Base-by-base conservation (phyloP, 2,113 vertebrate genomes). In the Myanophis thanlyinensis region DNA sequence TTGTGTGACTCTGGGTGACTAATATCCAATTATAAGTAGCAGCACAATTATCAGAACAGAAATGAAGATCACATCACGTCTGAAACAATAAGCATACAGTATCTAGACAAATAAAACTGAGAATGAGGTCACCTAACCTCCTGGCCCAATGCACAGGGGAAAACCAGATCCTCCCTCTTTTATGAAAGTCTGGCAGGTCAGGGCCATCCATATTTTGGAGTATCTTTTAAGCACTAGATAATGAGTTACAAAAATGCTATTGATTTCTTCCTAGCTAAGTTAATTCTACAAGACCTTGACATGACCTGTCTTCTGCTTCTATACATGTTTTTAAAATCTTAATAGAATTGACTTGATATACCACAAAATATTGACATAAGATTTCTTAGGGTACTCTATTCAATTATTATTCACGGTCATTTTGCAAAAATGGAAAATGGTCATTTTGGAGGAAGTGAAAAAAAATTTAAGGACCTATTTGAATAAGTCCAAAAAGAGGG, bases 171-270 rank as follows among this genome's bases (percentile, higher is more conserved):
- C 73, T 22, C 73, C 40, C 18, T 23, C 3, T 35, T 44, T 80
- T 44, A 44, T 44, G 35, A 80, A 44, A 44, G 73, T 3, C 73
- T 80, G 18, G 18, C 73, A 80, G 73, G 73, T 80, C 73, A 80
- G 18, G 73, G 73, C 73, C 7, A 80, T 22, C 18, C 73, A 80
- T 80, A 44, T 86, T 89, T 89, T 85, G 40, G 59, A 92, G 22
- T 59, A 11, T 86, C n/a, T 93, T 89, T 89, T 48, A 86, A 54
- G n/a, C 49, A 27, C 30, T 62, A 84, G 52, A 56, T 89, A 89
- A 89, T 62, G 52, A 89, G 88, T 56, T 93, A 92, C 92, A 89
- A 93, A 93, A 93, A 86, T 89, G 67, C 54, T 86, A 86, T 93
- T 85, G 92, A 93, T 93, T 86, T 93, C 27, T 35, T 86, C 46